Base-by-base conservation (phyloP, 2,888 invertebrate genomes). In the Eristalis tenax region DNA sequence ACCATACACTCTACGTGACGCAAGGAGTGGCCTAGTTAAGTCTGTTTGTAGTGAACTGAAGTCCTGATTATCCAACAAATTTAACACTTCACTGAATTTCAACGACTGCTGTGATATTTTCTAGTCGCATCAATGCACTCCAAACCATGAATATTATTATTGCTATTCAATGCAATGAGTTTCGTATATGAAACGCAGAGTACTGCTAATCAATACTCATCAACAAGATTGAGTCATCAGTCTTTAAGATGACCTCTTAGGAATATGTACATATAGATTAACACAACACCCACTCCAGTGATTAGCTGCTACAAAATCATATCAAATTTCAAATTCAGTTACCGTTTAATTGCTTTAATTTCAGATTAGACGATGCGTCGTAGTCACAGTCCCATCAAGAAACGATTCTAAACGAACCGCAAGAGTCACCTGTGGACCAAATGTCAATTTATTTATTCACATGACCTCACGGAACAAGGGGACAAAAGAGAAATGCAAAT, bases 241-340 rank as follows among this genome's bases (percentile, higher is more conserved):
- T 74, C 50, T 59, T 69, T 56, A 77, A 74, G 84, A 82, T 86
- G 85, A 82, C 82, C 82, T 63, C 66, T 15, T 26, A 4, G 1
- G 23, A 26, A 26, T 18, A 50, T 50, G 74, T 56, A 28, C 22
- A 23, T 26, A 15, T 23, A 15, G 28, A 22, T 43, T 57, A 50
- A 57, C 63, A 64, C 18, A 56, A 10, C 56, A 64, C 23, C 50
- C 32, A 32, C 68, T 69, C 56, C 61, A 70, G 65, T 32, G 82
- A 82, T 78, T 77, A 68, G 26, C 65, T 65, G 11, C 57, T 65
- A 74, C 61, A 61, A 65, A 56, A 78, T 68, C 28, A 59, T 75
- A 87, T 87, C 75, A 40, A 71, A 79, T 87, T 87, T 87, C 86
- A 87, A 87, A 87, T 43, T 35, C 57, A 79, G 61, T 68, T 83